These are phyloP conservation scores for Molossus molossus DNA, from an alignment of 2,797 vertebrate genomes.

Conservation along the genomic window DNA sequence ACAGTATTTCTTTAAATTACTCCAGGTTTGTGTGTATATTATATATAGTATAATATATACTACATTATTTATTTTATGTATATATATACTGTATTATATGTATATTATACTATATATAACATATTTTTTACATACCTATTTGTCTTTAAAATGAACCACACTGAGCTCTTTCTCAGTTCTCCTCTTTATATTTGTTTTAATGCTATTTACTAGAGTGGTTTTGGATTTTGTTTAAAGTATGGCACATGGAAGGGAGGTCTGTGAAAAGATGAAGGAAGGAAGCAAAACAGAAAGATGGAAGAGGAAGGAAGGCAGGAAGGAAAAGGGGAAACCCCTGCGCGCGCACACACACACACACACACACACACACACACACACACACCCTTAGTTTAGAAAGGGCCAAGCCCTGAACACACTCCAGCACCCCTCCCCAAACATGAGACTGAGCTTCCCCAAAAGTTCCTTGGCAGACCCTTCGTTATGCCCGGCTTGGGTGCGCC, in stretches of 20 bases:
- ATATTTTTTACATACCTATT: background rate
- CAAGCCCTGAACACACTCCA: background rate
- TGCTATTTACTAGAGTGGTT: background rate
- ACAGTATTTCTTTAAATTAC: conserved; percentile 47
- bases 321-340: too few relatives aligned
- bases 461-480: background rate
- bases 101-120: background rate
- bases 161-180: background rate
- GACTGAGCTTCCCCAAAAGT: conserved; percentile 71
- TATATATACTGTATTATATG: background rate
- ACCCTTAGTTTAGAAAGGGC: background rate
- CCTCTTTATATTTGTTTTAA: conserved; percentile 27
- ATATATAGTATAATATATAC: background rate
- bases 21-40: background rate
- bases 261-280: background rate
- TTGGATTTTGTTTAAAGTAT: conserved; percentile 12
- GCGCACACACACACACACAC: background rate
- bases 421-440: background rate
- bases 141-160: conserved; percentile 30
- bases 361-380: background rate
- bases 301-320: background rate
- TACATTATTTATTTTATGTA: background rate
- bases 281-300: conserved; percentile 8
- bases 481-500: background rate
- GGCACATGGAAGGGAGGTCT: background rate